Evolutionary conservation across 2,888 invertebrate species (phyloP).

Genomic region (Notodromas monacha): DNA sequence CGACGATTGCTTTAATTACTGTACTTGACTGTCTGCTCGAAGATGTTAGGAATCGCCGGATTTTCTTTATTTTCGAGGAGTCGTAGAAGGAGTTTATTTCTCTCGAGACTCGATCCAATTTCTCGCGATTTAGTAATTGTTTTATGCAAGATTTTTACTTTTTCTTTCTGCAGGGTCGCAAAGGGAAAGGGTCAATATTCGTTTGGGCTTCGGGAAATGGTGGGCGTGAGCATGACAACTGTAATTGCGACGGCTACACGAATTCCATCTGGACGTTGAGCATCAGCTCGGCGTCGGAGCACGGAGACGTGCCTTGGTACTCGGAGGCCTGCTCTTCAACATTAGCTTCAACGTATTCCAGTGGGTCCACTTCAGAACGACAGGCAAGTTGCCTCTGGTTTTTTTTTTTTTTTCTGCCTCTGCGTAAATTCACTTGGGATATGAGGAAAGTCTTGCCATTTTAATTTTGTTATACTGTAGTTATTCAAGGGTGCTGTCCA

Average conservation of each 20-base stretch:
- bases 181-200: conserved; percentile 81
- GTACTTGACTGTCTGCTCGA: too few species aligned
- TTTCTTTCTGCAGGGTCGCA: conserved; percentile 69
- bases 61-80: not conserved
- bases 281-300: conserved; percentile 40
- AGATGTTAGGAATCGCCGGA: not conserved
- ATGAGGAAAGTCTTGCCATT: not conserved
- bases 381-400: conserved; percentile 23
- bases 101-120: too few species aligned
- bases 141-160: too few species aligned
- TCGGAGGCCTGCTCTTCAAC: conserved; percentile 97
- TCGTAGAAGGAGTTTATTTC: too few species aligned
- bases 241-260: conserved; percentile 97
- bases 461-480: not conserved
- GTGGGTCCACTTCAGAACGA: conserved; percentile 58
- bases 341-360: conserved; percentile 86
- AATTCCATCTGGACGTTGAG: conserved; percentile 95
- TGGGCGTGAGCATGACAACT: conserved; percentile 75
- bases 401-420: conserved; percentile 1
- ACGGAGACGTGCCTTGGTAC: conserved; percentile 44
- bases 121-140: too few species aligned
- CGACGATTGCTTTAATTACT: too few species aligned
- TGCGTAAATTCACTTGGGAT: not conserved
- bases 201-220: conserved; percentile 98
- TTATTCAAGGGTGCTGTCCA: too few species aligned